These are phyloP conservation scores for Amphiura filiformis DNA, from an alignment of 35 echinoderm and acorn worm species.

Conservation along the genomic window DNA sequence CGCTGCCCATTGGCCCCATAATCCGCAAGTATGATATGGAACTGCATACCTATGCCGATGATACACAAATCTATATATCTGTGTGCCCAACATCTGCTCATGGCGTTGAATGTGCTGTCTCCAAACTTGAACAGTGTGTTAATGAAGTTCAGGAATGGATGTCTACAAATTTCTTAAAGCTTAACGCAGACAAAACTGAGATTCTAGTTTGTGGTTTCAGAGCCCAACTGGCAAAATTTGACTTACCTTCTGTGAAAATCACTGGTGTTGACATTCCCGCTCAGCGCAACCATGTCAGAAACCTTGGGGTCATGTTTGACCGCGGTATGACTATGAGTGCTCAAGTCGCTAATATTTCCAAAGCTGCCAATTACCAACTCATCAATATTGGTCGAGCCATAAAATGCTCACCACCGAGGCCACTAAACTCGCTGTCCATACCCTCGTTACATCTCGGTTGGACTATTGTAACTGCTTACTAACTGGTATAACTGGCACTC, in stretches of 20 bases:
- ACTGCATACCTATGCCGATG: conserved; percentile 59
- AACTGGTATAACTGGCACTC: neutral
- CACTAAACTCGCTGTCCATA: conserved; percentile 22
- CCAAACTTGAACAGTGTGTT: conserved; percentile 1
- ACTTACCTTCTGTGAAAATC: conserved; percentile 7
- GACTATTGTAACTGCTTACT: conserved; percentile 53
- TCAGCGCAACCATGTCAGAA: neutral
- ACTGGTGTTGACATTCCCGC: neutral
- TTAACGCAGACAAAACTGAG: conserved; percentile 53
- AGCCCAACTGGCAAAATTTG: conserved; percentile 9
- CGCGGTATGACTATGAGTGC: neutral
- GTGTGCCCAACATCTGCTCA: too few species aligned
- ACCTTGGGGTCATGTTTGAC: conserved; percentile 24
- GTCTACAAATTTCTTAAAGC: conserved; percentile 39
- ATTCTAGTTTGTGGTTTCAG: conserved; percentile 37
- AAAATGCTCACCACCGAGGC: neutral
- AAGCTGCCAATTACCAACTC: conserved; percentile 14
- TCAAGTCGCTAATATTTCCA: neutral
- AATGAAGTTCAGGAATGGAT: conserved; percentile 57
- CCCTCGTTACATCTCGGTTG: conserved; percentile 33
- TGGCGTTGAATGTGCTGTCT: neutral
- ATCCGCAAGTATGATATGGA: conserved; percentile 31
- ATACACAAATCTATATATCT: conserved; percentile 61
- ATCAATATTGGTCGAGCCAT: neutral
- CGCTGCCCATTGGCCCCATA: conserved; percentile 34